Base-by-base conservation (phyloP, 2,888 invertebrate genomes). In the Amblyteles armatorius region DNA sequence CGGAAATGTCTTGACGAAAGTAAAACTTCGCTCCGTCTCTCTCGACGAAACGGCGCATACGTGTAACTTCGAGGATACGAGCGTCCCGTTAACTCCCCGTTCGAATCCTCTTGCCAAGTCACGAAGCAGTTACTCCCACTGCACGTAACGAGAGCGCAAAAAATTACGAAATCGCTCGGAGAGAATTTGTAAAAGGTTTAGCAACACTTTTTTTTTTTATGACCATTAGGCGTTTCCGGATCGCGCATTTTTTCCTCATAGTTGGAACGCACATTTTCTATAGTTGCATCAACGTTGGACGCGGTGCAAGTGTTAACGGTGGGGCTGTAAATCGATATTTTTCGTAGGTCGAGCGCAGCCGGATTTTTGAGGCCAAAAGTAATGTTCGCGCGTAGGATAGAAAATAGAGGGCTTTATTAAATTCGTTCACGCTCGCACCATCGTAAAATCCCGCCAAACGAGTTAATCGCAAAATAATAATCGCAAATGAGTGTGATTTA, bases 1-100 rank as follows among this genome's bases (percentile, higher is more conserved):
- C 82, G 85, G 85, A 85, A 85, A 85, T 85, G 79, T 82, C 48
- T 67, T 40, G 76, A 82, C 82, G 79, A 85, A 65, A 71, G 52
- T 55, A 71, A 79, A 48, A 80, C 79, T 72, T 74, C 36, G 67
- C 50, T 29, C 29, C 2, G 16, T 33, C 29, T 22, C 57, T 26
- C 26, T 26, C 11, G 26, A 16, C 44, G 44, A 63, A 63, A 63
- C 29, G 63, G 26, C 33, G 63, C 63, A 16, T 63, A 63, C 63
- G 63, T 63, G 33, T 63, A 33, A 33, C 63, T 13, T 63, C 57
- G 57, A 57, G 57, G 57, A 57, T 57, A 57, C 57, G 29, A 63
- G 63, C 48, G 71, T 71, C 57, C 48, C 60, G 50, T 69, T 71
- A 36, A 63, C 50, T 50, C 16, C n/a, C 55, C 65, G 13, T 16